Base-by-base conservation (phyloP, 1,140 invertebrate genomes). In the Nasonia vitripennis region DNA sequence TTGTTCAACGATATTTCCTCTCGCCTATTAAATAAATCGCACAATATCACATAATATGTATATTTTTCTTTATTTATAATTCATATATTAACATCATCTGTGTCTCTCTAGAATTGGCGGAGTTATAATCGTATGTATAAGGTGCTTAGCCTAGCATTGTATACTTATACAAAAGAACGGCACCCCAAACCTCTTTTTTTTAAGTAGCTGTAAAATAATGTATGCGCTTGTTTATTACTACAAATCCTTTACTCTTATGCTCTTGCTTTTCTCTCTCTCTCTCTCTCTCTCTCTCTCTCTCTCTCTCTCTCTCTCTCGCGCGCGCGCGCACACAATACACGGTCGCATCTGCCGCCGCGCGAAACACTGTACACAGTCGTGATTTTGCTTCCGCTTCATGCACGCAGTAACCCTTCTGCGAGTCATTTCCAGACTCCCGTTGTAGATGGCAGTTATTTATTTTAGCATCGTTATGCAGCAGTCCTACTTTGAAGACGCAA, bases 81-180 rank as follows among this genome's bases (percentile, higher is more conserved):
- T 88, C 82, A 85, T 85, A 86, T 89, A 88, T 89, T 87, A 90
- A 89, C 87, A 89, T 89, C 68, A 31, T 70, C 41, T 77, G 27
- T 81, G 20, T 87, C 31, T 81, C 74, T 70, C 27, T 78, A 55
- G 7, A 78, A 78, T 84, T 83, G 74, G 67, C 75, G 34, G 75
- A 83, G 23, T 78, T 82, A 71, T 71, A 75, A 73, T 74, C 48
- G 67, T 84, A 83, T 73, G n/a, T 79, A 75, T 86, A 83, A 78
- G 82, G 68, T 45, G 41, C 82, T 85, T 88, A 86, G 55, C 62
- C 82, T 84, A 87, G 87, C 78, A 81, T 62, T 85, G 27, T 87
- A 83, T 83, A 70, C 14, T 86, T 73, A 78, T 87, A 87, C 83
- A 87, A 88, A 90, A 78, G 70, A 70, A 71, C 68, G 41, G 77